Evolutionary conservation across 2,888 invertebrate genomes (phyloP).

Genomic region (Brachyptera risi): DNA sequence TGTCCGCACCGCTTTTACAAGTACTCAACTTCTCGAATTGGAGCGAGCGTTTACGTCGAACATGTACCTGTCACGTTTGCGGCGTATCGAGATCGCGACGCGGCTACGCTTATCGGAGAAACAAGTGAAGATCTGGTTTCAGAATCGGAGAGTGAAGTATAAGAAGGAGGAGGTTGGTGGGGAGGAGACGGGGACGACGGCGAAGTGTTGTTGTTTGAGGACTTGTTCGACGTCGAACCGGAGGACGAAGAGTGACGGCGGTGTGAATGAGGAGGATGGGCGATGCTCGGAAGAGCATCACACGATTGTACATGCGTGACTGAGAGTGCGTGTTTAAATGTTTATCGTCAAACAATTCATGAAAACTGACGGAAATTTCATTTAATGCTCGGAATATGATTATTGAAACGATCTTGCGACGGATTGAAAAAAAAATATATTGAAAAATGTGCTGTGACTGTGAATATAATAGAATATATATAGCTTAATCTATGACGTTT

Average conservation of each 20-base stretch:
- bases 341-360: neutral
- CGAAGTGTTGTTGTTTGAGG: slow-evolving; percentile 52
- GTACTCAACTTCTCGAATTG: slow-evolving; percentile 79
- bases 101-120: slow-evolving; percentile 84
- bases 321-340: neutral
- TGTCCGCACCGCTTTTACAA: slow-evolving; percentile 91
- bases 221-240: slow-evolving; percentile 41
- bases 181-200: slow-evolving; percentile 35
- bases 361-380: too few relatives aligned
- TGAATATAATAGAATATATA: too few relatives aligned
- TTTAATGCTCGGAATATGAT: too few relatives aligned
- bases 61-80: slow-evolving; percentile 83
- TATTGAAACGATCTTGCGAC: too few relatives aligned
- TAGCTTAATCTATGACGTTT: too few relatives aligned
- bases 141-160: slow-evolving; percentile 87
- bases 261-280: neutral
- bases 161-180: slow-evolving; percentile 73
- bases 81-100: slow-evolving; percentile 91
- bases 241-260: slow-evolving; percentile 1
- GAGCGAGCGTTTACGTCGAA: slow-evolving; percentile 86
- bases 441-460: too few relatives aligned
- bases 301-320: neutral
- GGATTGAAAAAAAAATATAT: too few relatives aligned
- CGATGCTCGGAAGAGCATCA: slow-evolving; percentile 1
- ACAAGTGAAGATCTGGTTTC: slow-evolving; percentile 90